Conservation (phyloP, 92 coral and sea anemone species). For the Porites evermanni region DNA sequence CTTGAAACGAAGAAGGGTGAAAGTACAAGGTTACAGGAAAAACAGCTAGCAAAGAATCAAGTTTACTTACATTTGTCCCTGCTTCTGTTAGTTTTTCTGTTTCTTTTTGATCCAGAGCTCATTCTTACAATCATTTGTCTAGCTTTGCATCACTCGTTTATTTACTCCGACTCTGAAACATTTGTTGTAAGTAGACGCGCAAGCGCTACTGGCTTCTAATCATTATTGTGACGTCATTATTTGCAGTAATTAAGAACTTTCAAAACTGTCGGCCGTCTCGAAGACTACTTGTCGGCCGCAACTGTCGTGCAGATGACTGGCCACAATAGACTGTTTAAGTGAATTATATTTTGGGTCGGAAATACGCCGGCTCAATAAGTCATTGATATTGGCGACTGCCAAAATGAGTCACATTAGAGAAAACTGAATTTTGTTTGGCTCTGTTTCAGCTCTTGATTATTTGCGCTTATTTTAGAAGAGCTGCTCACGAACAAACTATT, state of each 20-base stretch:
- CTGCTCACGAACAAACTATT: too few species aligned
- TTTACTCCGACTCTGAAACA: background rate
- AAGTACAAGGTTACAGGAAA: background rate
- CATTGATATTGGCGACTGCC: too few species aligned
- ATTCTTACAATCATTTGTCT: background rate
- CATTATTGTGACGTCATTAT: slow-evolving; percentile 7
- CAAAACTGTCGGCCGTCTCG: background rate
- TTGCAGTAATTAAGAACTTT: slow-evolving; percentile 18
- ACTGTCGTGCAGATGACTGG: background rate
- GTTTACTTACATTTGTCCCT: slow-evolving; percentile 29
- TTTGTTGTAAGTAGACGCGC: background rate
- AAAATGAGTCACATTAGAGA: too few species aligned
- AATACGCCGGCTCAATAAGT: too few species aligned
- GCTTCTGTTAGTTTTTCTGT: background rate
- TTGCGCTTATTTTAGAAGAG: too few species aligned
- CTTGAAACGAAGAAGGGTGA: background rate
- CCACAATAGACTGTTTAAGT: background rate
- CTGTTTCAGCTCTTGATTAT: too few species aligned
- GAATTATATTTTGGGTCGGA: background rate
- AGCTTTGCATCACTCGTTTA: background rate
- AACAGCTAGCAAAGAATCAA: background rate
- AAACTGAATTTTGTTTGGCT: too few species aligned
- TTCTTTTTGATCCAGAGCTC: slow-evolving; percentile 39
- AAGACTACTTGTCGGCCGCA: background rate
- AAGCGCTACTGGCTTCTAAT: slow-evolving; percentile 1